Base-by-base conservation (phyloP, 2,888 invertebrate genomes). In the Rugalucina vietnamica region DNA sequence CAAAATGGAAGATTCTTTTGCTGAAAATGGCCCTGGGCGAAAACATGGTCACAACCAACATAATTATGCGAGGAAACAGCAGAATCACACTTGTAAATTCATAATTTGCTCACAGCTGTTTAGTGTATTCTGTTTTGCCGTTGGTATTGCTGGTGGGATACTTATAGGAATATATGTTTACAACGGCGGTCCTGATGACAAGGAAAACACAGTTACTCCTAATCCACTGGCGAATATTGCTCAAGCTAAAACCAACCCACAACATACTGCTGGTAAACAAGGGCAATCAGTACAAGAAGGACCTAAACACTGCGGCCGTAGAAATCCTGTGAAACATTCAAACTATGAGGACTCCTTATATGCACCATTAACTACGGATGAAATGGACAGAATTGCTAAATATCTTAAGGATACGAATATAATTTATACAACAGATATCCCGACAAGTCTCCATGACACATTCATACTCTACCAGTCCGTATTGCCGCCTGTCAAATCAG, bases 381-480 rank as follows among this genome's bases (percentile, higher is more conserved):
- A 90, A 82, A 90, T 89, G 89, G 77, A 84, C 27, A 71, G 77
- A 57, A 84, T 73, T 24, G 83, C 86, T 0, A 65, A 76, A 18
- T 79, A 76, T 54, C 57, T 90, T 2, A 37, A 77, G 27, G 60
- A 85, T 18, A 60, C 76, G 18, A 29, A 65, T 2, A 74, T 88
- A 29, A 85, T 81, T n/a, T 70, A 86, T 24, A 83, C 84, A 24
- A 12, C 78, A 12, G 79, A 84, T 14, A 65, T 49, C 39, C 85
- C 84, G 4, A 72, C 76, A 34, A 57, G 76, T 29, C 79, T 89
- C 2, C 83, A 82, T 14, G 83, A 89, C 43, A 88, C 78, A 21
- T 90, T 87, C 36, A 87, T 91, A 54, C 77, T 86, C 14, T 87
- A 86, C 29, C 89, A 89, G 82, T 80, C 74, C 32, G 73, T 91